phyloP scores from a whole-genome alignment of 1,140 invertebrate genomes.

The Drosophila orosa region DNA sequence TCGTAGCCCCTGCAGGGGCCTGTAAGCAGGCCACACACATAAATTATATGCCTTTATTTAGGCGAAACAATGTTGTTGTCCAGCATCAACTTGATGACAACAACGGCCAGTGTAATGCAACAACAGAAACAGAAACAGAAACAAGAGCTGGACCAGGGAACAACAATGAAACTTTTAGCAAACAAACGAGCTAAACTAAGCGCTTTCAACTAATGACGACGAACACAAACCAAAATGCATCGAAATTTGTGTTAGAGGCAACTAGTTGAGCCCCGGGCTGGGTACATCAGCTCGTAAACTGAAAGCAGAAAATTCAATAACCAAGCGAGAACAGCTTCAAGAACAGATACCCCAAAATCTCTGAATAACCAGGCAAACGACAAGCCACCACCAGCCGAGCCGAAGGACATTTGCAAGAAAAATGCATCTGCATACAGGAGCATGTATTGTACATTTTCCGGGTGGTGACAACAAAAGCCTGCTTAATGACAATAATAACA shows the following conservation, averaged over 20 bases:
- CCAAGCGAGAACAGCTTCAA: constrained; percentile 18
- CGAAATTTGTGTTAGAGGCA: constrained; percentile 26
- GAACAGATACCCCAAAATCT: constrained; percentile 16
- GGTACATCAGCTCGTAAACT: neutral
- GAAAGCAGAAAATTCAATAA: constrained; percentile 39
- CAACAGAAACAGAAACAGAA: constrained; percentile 2
- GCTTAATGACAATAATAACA: constrained; percentile 64
- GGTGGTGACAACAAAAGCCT: constrained; percentile 40
- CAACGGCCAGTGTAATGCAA: constrained; percentile 17
- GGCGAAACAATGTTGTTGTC: constrained; percentile 50
- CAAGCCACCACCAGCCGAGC: constrained; percentile 1
- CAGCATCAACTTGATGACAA: constrained; percentile 45
- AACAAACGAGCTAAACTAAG: constrained; percentile 52
- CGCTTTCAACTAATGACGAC: constrained; percentile 49
- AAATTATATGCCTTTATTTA: constrained; percentile 56
- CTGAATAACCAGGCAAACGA: constrained; percentile 12
- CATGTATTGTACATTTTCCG: constrained; percentile 2
- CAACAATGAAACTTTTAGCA: constrained; percentile 35
- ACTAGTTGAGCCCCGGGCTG: constrained; percentile 21
- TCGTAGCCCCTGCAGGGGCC: neutral
- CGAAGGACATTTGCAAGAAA: constrained; percentile 19
- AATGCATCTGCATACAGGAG: constrained; percentile 8
- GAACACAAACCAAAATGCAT: constrained; percentile 26
- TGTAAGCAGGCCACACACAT: constrained; percentile 34
- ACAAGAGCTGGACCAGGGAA: neutral